Percentiles rank a stretch among this genome's conserved stretches.
phyloP scores from a whole-genome alignment of 2,113 vertebrate genomes.

The Falco punctatus region DNA sequence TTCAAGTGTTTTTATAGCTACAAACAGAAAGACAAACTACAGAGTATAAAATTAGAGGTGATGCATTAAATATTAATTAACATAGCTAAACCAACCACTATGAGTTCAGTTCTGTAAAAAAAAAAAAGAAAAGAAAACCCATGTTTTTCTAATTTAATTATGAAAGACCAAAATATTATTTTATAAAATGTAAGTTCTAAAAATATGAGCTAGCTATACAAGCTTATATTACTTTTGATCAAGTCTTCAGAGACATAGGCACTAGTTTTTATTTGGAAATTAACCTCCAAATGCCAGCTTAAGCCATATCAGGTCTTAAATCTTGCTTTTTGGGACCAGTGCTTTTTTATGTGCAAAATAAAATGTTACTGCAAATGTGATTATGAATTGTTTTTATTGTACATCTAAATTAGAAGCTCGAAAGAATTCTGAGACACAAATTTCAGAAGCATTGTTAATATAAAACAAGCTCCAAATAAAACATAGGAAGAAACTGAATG shows the following conservation, averaged over 20 bases:
- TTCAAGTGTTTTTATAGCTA: not conserved
- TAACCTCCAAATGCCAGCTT: not conserved
- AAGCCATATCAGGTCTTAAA: not conserved
- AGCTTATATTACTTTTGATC: not conserved
- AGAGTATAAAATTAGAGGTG: not conserved
- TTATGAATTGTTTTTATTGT: not conserved
- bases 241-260: not conserved
- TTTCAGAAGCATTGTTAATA: conserved; percentile 1
- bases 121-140: too few species aligned
- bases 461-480: conserved; percentile 5
- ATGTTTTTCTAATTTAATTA: not conserved
- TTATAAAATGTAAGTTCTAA: not conserved
- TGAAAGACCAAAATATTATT: not conserved
- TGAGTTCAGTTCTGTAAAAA: not conserved
- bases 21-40: not conserved
- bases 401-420: conserved; percentile 9
- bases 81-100: not conserved
- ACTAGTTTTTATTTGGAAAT: not conserved
- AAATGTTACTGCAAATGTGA: not conserved
- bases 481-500: not conserved
- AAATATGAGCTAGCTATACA: not conserved
- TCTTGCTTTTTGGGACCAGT: not conserved
- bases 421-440: conserved; percentile 14
- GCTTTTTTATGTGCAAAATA: conserved; percentile 10
- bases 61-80: not conserved